A percentile compares a stretch with the other conserved stretches of the same genome.
Conservation (phyloP, 64 coral and sea anemone species). For the Stylophora pistillata region DNA sequence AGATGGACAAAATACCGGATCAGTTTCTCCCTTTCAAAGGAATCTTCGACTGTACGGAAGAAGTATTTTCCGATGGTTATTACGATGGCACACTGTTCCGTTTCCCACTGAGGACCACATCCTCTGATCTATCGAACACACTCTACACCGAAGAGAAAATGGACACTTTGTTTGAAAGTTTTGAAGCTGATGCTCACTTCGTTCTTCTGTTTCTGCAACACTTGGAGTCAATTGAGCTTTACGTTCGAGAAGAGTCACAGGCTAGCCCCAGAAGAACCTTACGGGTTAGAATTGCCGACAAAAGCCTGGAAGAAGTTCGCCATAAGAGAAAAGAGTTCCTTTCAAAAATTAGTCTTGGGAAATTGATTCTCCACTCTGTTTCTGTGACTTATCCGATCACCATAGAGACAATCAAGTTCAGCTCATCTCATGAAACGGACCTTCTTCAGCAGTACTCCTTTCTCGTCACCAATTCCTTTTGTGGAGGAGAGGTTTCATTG, state of each 20-base stretch:
- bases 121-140: slow-evolving; percentile 79
- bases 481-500: slow-evolving; percentile 33
- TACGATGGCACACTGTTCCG: slow-evolving; percentile 92
- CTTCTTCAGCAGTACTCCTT: slow-evolving; percentile 34
- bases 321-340: slow-evolving; percentile 58
- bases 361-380: slow-evolving; percentile 3
- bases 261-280: slow-evolving; percentile 47
- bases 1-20: slow-evolving; percentile 42
- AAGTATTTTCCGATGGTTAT: slow-evolving; percentile 47
- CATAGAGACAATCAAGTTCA: slow-evolving; percentile 42
- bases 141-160: slow-evolving; percentile 86
- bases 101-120: slow-evolving; percentile 77
- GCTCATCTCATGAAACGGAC: background rate
- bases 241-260: slow-evolving; percentile 37
- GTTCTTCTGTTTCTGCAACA: slow-evolving; percentile 82
- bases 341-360: background rate
- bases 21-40: slow-evolving; percentile 90
- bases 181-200: slow-evolving; percentile 75
- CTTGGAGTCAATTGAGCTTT: slow-evolving; percentile 78
- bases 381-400: slow-evolving; percentile 56
- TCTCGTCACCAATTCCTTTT: slow-evolving; percentile 67
- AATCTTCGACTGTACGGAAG: slow-evolving; percentile 66
- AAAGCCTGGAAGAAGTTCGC: slow-evolving; percentile 28
- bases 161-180: slow-evolving; percentile 71
- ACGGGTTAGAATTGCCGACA: slow-evolving; percentile 50